Evolutionary conservation across 1,140 invertebrate species (phyloP).

Genomic region (Ips nitidus): DNA sequence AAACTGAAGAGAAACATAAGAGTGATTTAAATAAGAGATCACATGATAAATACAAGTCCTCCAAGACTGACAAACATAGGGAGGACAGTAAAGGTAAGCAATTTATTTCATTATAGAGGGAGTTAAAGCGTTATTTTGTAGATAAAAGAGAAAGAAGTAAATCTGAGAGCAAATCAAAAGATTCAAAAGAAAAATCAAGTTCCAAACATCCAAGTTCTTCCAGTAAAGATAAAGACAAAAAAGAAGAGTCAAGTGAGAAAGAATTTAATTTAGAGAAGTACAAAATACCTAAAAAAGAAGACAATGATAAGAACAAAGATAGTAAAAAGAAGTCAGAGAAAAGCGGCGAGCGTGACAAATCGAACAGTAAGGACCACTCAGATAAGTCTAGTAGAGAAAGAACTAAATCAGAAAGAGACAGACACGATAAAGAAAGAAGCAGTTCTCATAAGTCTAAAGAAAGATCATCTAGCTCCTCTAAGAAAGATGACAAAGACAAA

Average conservation of each 20-base stretch:
- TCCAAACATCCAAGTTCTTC: conserved; percentile 39
- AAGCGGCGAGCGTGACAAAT: conserved; percentile 34
- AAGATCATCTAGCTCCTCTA: conserved; percentile 43
- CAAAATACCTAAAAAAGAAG: conserved; percentile 36
- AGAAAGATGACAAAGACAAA: conserved; percentile 29
- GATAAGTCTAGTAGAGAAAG: conserved; percentile 29
- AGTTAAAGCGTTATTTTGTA: conserved; percentile 36
- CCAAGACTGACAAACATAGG: conserved; percentile 52
- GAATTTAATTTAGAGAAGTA: conserved; percentile 43
- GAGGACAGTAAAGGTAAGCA: conserved; percentile 47
- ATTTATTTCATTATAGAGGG: no score
- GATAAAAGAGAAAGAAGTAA: conserved; percentile 38
- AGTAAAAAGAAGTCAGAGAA: conserved; percentile 46
- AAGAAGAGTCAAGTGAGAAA: conserved; percentile 40
- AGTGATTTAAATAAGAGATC: conserved; percentile 45
- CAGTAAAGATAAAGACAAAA: conserved; percentile 49
- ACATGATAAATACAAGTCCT: conserved; percentile 46
- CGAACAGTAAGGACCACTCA: conserved; percentile 19
- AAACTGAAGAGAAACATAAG: conserved; percentile 13
- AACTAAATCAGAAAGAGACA: conserved; percentile 40
- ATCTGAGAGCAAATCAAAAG: conserved; percentile 49
- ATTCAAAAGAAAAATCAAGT: conserved; percentile 48
- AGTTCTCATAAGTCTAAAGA: conserved; percentile 35
- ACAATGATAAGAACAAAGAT: conserved; percentile 44
- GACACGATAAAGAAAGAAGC: conserved; percentile 38